A percentile compares a stretch with the other conserved stretches of the same genome.
Conservation (phyloP, 2,888 invertebrate species). For the Mermis nigrescens region DNA sequence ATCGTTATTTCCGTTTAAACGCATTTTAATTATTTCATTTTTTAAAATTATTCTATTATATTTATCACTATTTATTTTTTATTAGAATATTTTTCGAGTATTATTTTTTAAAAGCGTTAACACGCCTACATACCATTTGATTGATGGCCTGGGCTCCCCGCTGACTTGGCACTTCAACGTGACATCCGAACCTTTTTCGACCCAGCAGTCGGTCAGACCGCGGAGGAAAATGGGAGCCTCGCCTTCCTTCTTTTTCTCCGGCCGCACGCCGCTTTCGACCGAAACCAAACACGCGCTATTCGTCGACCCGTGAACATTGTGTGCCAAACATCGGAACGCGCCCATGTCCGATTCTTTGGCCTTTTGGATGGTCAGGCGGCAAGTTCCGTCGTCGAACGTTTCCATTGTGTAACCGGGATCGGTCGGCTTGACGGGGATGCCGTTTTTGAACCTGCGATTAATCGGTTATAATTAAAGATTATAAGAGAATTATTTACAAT, state of each 20-base stretch:
- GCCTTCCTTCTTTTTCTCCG: slow-evolving; percentile 24
- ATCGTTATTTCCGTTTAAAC: too few relatives aligned
- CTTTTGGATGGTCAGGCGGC: slow-evolving; percentile 43
- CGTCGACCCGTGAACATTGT: slow-evolving; percentile 40
- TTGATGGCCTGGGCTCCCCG: slow-evolving; percentile 28
- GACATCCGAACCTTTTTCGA: slow-evolving; percentile 23
- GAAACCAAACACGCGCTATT: slow-evolving; percentile 28
- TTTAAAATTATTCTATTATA: too few relatives aligned
- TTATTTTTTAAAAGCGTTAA: too few relatives aligned
- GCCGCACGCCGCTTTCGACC: slow-evolving; percentile 16
- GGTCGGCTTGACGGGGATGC: slow-evolving; percentile 11
- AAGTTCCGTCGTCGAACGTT: slow-evolving; percentile 39
- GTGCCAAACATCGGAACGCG: slow-evolving; percentile 44
- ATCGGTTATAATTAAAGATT: too few relatives aligned
- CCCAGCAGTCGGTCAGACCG: slow-evolving; percentile 25
- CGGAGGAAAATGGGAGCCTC: slow-evolving; percentile 29
- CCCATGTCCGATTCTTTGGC: slow-evolving; percentile 40
- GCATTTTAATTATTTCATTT: too few relatives aligned
- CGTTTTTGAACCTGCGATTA: slow-evolving; percentile 24
- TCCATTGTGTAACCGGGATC: slow-evolving; percentile 18
- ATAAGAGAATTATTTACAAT: too few relatives aligned
- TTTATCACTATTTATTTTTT: too few relatives aligned
- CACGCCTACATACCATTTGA: slow-evolving; percentile 26
- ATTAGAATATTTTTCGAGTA: too few relatives aligned
- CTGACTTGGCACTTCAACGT: slow-evolving; percentile 28